These are phyloP conservation scores for Opisthograptis luteolata DNA, from an alignment of 2,888 invertebrate species.

Conservation along the genomic window DNA sequence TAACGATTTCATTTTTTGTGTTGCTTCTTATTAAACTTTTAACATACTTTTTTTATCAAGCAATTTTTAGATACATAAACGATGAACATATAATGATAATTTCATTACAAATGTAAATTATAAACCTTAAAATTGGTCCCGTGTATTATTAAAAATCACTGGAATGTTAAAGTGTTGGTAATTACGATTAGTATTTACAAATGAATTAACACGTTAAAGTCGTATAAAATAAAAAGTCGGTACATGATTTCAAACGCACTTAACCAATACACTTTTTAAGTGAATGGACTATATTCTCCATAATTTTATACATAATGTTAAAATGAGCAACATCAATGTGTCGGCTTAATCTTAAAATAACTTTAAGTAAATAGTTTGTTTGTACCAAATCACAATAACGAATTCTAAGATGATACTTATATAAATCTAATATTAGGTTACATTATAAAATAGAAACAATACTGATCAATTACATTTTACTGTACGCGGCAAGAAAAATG, in stretches of 20 bases:
- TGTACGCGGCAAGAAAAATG: conserved; percentile 1
- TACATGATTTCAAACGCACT: conserved; percentile 11
- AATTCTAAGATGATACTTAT: conserved; percentile 39
- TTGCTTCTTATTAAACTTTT: background rate
- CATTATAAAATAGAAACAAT: conserved; percentile 56
- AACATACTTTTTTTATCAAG: conserved; percentile 10
- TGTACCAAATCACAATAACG: conserved; percentile 56
- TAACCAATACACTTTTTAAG: conserved; percentile 34
- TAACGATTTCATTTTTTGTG: conserved; percentile 8
- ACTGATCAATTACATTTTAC: conserved; percentile 49
- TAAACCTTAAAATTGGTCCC: conserved; percentile 26
- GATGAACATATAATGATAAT: background rate
- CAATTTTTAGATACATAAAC: background rate
- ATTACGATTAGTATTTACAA: conserved; percentile 30
- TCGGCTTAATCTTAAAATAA: conserved; percentile 34
- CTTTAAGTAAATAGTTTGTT: conserved; percentile 49
- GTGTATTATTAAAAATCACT: conserved; percentile 15
- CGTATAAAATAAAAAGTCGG: conserved; percentile 11
- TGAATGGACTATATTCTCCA: no score
- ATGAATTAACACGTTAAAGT: conserved; percentile 16
- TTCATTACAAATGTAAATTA: background rate
- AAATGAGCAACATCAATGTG: conserved; percentile 43
- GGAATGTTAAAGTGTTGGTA: conserved; percentile 1
- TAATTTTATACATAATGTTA: conserved; percentile 35
- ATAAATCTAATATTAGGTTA: conserved; percentile 39